Evolutionary conservation across 1,140 invertebrate species (phyloP).

Genomic region (Papilio xuthus): DNA sequence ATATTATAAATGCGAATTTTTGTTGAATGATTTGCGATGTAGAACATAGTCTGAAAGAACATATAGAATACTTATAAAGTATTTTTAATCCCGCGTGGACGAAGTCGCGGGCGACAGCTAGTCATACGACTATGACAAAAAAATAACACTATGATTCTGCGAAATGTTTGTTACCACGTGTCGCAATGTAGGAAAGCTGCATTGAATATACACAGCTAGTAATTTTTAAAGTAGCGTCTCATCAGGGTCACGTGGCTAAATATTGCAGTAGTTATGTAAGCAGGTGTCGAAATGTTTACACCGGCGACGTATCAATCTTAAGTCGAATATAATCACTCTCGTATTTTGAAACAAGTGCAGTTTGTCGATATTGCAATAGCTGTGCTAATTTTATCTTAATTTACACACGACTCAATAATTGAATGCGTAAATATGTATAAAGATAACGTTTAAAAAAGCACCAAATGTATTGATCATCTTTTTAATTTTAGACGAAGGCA

Average conservation of each 20-base stretch:
- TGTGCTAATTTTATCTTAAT: slow-evolving; percentile 22
- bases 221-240: slow-evolving; percentile 16
- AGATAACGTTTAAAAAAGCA: not conserved
- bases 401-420: not conserved
- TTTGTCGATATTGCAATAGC: slow-evolving; percentile 28
- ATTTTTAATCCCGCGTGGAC: too few relatives aligned
- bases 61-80: too few relatives aligned
- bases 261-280: slow-evolving; percentile 17
- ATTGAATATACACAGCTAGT: slow-evolving; percentile 4
- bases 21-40: too few relatives aligned
- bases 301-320: slow-evolving; percentile 41
- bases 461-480: not conserved
- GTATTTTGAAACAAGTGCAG: slow-evolving; percentile 45
- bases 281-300: slow-evolving; percentile 19
- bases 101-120: too few relatives aligned
- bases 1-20: too few relatives aligned
- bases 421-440: not conserved
- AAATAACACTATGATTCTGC: too few relatives aligned
- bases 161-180: not conserved
- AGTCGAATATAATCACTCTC: slow-evolving; percentile 45
- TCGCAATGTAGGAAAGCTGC: not conserved
- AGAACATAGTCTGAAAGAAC: too few relatives aligned
- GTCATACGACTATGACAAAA: too few relatives aligned
- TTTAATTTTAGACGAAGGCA: too few relatives aligned
- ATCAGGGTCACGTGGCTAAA: slow-evolving; percentile 35